Evolutionary conservation across 1,140 invertebrate genomes (phyloP), one percentile per base, ranked within the genome.

Genomic region (Drosophila equinoxialis): DNA sequence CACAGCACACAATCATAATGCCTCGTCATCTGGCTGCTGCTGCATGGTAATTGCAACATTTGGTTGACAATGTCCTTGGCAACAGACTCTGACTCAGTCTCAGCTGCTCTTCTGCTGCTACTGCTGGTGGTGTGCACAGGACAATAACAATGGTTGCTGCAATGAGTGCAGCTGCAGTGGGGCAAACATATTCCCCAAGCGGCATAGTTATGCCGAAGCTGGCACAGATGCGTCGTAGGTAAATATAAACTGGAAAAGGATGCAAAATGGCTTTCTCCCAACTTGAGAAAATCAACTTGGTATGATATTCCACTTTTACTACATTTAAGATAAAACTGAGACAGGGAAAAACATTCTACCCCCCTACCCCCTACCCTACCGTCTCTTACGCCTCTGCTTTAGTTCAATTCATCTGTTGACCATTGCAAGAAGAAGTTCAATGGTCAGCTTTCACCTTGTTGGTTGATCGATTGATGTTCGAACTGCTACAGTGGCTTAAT

Each of bases 41-140:
- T 79, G 79, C 79, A 87, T 84, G 78, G 85, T 87, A 87, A 87
- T 87, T 87, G 83, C 83, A 77, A 83, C 80, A 89, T 87, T 87
- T 87, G 73, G 76, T 30, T 60, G 68, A 58, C 75, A 51, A 62
- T 72, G 75, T 77, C 67, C 57, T 74, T 80, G 60, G 63, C 65
- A 70, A 68, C 66, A 71, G 78, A 76, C 78, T 81, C 73, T 71
- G 76, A 10, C 41, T 63, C 75, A 76, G 83, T 67, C 69, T 45
- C 77, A 71, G 72, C 69, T 77, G 83, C 66, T 48, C 66, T 48
- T 45, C 13, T 20, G 23, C 65, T 58, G 76, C 68, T 55, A 35
- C 54, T 69, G 77, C 61, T 65, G 68, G 55, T 70, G 65, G 37
- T 68, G 64, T 51, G 45, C 45, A 51, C 45, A 51, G 45, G 45